These are phyloP conservation scores for Agonopterix alstromeriana DNA, from an alignment of 2,888 invertebrate species.

Conservation along the genomic window DNA sequence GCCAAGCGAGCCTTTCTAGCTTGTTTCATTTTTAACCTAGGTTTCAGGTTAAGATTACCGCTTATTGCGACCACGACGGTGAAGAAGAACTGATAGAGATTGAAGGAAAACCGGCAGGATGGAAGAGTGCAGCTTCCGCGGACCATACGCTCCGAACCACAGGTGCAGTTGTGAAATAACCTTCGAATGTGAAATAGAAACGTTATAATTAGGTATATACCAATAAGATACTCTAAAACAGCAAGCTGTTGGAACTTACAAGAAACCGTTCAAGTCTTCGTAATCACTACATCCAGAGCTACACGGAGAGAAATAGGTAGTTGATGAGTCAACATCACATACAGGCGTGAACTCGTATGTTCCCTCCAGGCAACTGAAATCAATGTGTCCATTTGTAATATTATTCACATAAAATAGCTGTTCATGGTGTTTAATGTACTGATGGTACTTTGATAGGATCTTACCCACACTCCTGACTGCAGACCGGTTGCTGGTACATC, in stretches of 20 bases:
- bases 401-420: no score
- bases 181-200: conserved; percentile 20
- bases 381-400: no score
- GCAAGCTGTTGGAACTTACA: conserved; percentile 30
- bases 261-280: conserved; percentile 46
- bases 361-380: conserved; percentile 6
- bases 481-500: conserved; percentile 32
- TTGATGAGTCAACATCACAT: conserved; percentile 37
- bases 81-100: conserved; percentile 47
- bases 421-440: neutral
- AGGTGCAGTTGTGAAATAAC: conserved; percentile 45
- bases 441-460: conserved; percentile 5
- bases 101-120: conserved; percentile 35
- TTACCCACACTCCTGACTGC: conserved; percentile 47
- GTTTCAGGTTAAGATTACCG: conserved; percentile 23
- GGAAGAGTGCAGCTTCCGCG: conserved; percentile 50
- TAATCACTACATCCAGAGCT: conserved; percentile 48
- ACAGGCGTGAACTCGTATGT: conserved; percentile 57
- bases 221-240: no score
- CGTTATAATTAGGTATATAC: no score
- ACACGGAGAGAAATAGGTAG: conserved; percentile 60
- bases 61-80: conserved; percentile 48
- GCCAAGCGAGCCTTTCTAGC: no score
- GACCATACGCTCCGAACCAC: conserved; percentile 34
- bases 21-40: no score